A percentile compares a stretch with the other conserved stretches of the same genome.
Conservation (phyloP, 2,888 invertebrate species). For the Leptogaster cylindrica region DNA sequence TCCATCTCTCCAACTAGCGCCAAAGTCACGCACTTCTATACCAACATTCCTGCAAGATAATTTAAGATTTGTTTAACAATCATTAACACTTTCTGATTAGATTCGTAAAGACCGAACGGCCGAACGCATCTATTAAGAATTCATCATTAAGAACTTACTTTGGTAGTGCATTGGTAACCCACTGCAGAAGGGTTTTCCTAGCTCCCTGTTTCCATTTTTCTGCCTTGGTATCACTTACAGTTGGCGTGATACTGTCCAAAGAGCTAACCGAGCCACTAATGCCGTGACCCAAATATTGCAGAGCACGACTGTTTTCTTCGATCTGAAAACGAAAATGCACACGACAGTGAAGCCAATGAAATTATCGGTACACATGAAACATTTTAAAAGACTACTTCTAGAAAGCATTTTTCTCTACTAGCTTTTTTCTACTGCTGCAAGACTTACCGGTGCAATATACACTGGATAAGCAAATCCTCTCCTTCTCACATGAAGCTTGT, state of each 20-base stretch:
- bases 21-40: slow-evolving; percentile 91
- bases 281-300: slow-evolving; percentile 83
- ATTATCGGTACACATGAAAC: neutral
- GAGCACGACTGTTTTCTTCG: slow-evolving; percentile 90
- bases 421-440: no score
- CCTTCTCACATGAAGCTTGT: slow-evolving; percentile 46
- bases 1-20: slow-evolving; percentile 95
- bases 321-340: slow-evolving; percentile 70
- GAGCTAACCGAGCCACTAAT: slow-evolving; percentile 82
- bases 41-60: slow-evolving; percentile 74
- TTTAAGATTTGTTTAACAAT: no score
- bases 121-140: neutral
- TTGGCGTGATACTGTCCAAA: slow-evolving; percentile 75
- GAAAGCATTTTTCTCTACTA: no score
- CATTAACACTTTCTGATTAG: neutral
- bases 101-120: slow-evolving; percentile 49
- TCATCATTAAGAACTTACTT: slow-evolving; percentile 65
- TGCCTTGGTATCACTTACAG: slow-evolving; percentile 64
- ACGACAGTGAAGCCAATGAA: neutral
- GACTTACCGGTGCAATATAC: slow-evolving; percentile 42
- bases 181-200: slow-evolving; percentile 87
- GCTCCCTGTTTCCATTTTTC: slow-evolving; percentile 88
- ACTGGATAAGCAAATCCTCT: slow-evolving; percentile 41
- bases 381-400: slow-evolving; percentile 4
- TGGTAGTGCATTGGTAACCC: slow-evolving; percentile 92